Conservation (phyloP, 2,797 vertebrate genomes). For the Cygnus olor region DNA sequence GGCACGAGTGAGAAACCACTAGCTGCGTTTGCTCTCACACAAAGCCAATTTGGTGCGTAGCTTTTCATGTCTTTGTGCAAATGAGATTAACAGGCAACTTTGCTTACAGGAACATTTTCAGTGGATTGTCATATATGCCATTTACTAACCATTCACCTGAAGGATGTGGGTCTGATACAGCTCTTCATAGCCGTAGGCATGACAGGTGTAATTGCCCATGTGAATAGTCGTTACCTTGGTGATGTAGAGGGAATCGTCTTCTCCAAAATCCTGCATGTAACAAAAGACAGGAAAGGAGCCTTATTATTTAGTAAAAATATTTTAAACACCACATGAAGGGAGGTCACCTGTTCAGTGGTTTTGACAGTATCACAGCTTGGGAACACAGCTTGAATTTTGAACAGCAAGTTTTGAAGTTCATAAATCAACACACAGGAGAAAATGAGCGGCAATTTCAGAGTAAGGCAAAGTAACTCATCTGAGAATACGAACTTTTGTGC, state of each 20-base stretch:
- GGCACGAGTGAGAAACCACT: fast-evolving
- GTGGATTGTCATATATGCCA: conserved; percentile 76
- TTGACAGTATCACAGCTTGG: not conserved
- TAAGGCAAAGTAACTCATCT: conserved; percentile 8
- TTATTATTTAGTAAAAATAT: not conserved
- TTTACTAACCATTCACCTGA: conserved; percentile 99
- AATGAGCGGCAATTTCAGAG: conserved; percentile 6
- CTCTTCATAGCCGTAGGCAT: conserved; percentile 94
- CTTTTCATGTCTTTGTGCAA: not conserved
- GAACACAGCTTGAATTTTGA: conserved; percentile 7
- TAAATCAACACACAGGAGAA: not conserved
- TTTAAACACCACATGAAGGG: not conserved
- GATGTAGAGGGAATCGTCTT: conserved; percentile 96
- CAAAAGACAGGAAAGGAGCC: conserved; percentile 44
- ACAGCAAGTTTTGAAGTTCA: not conserved
- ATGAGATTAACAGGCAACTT: not conserved
- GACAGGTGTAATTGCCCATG: conserved; percentile 98
- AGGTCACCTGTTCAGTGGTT: not conserved
- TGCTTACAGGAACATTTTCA: conserved; percentile 12
- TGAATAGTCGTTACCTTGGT: conserved; percentile 98
- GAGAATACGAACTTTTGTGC: conserved; percentile 38
- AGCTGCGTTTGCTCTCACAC: fast-evolving
- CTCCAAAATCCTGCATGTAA: conserved; percentile 91
- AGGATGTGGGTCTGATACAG: conserved; percentile 96
- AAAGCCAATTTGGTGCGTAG: not conserved